Base-by-base conservation (phyloP, 2,113 vertebrate genomes). In the Dolichotis patagonum region DNA sequence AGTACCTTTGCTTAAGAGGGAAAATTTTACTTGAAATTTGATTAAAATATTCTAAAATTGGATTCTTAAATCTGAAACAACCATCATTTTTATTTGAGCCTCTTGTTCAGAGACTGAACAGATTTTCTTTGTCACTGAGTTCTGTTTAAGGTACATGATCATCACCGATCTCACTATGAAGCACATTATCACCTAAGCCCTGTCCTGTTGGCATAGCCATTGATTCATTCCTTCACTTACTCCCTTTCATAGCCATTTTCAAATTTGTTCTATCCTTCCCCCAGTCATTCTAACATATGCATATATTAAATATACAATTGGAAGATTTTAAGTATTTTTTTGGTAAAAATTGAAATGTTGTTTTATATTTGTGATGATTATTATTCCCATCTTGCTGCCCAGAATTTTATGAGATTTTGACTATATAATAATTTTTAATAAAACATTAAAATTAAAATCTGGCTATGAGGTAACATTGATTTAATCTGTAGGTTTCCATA, bases 361-460 rank as follows among this genome's bases (percentile, higher is more conserved):
- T 52, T 96, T 92, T 78, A 49, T 58, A 67, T 69, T 69, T 95
- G 16, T 94, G 4, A 95, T 35, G 95, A 82, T 41, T 85, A 82
- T 41, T 85, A 82, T 73, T 94, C 41, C 16, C 73, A 88, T 0
- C 2, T 46, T 62, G 19, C 24, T 92, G 41, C 24, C 46, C 49
- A 92, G 6, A 17, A 58, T 87, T 80, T 91, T 91, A 63, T 85
- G 78, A 83, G 20, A 88, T 49, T 96, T 95, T 91, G 41, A 67
- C 4, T 78, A 4, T 30, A 56, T 69, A 84, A 56, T 69, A 92
- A 41, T 22, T 92, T 85, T 94, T 93, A 95, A 85, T 91, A 94
- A 96, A 62, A 85, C 86, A 75, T 92, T 46, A 88, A 91, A 96
- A 75, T 93, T 77, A 82, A 85, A 83, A 91, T 54, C 85, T 32